Evolutionary conservation across 2,888 invertebrate genomes (phyloP).

Genomic region (Eupithecia tripunctaria): DNA sequence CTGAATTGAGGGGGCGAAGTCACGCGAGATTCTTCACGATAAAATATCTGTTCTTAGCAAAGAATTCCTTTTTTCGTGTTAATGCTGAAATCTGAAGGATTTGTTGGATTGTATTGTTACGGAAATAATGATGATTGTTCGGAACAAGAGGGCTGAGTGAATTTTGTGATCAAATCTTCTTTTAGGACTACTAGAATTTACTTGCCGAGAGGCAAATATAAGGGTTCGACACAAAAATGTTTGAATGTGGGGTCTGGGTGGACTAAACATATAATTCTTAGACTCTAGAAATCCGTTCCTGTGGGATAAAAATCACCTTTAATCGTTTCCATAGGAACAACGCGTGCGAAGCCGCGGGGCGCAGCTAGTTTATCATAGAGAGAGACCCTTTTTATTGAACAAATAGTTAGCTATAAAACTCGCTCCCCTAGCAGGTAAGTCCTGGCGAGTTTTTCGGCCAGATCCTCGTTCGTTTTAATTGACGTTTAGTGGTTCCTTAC

Average conservation of each 20-base stretch:
- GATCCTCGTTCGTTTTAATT: no score
- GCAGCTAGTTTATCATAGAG: no score
- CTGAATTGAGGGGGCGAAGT: conserved; percentile 51
- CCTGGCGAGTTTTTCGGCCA: no score
- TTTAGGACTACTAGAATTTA: neutral
- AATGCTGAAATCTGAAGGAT: conserved; percentile 35
- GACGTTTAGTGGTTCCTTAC: no score
- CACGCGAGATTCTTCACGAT: conserved; percentile 49
- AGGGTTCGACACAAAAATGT: neutral
- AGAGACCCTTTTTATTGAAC: no score
- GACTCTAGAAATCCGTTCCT: no score
- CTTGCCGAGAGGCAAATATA: neutral
- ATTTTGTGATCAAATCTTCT: conserved; percentile 20
- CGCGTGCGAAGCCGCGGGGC: no score
- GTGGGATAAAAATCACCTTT: no score
- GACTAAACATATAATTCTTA: neutral
- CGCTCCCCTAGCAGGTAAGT: no score
- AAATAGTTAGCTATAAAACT: no score
- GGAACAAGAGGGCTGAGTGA: conserved; percentile 24
- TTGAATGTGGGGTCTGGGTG: neutral
- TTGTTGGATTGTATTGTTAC: conserved; percentile 36
- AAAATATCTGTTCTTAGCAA: conserved; percentile 41
- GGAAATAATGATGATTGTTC: conserved; percentile 33
- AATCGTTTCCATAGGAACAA: no score
- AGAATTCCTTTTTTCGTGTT: conserved; percentile 36